Evolutionary conservation across 1,140 invertebrate species (phyloP), one percentile per base, ranked within the genome.

Genomic region (Temnothorax curvispinosus): DNA sequence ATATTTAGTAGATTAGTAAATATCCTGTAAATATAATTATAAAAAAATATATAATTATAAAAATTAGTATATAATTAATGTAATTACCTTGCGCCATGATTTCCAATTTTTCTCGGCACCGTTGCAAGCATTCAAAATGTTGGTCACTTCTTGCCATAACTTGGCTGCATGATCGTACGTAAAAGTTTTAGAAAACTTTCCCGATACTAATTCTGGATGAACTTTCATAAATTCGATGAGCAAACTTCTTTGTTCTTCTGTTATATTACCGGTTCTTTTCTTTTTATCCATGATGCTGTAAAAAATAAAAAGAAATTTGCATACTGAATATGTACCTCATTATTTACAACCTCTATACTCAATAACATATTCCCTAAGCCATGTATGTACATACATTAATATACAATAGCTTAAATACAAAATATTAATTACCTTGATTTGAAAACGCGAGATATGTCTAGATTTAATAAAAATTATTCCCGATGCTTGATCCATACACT

Each of bases 321-420:
- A 50, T 27, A 32, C 50, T 32, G 4, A 47, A 69, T 65, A 71
- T 6, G 15, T 92, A 97, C 97, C 95, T 96, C 97, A 92, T 96
- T 96, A 74, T 96, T 96, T 4, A 96, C 92, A 44, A 97, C 93
- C 87, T 96, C 96, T 89, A 97, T 95, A 8, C 97, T 96, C 15
- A 97, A 93, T 56, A 97, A 92, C 96, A 97, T 97, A 91, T 96
- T 96, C 56, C 96, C 96, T 62, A 97, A 96, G 9, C 97, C 97
- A 47, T 96, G 95, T 87, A 97, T 38, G 5, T 3, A 64, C 1
- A 54, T 52, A 64, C 1, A 54, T 52, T 0, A 47, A 52, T 58
- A 3, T 54, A 69, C 21, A 21, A 21, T 21, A 21, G 41, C 54
- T 38, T 21, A n/a, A 54, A 35, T 56, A 11, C 62, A 86, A 58